Percentiles rank a stretch among this genome's conserved stretches.
phyloP scores from a whole-genome alignment of 2,888 invertebrate genomes.

The Zaprionus obscuricornis region DNA sequence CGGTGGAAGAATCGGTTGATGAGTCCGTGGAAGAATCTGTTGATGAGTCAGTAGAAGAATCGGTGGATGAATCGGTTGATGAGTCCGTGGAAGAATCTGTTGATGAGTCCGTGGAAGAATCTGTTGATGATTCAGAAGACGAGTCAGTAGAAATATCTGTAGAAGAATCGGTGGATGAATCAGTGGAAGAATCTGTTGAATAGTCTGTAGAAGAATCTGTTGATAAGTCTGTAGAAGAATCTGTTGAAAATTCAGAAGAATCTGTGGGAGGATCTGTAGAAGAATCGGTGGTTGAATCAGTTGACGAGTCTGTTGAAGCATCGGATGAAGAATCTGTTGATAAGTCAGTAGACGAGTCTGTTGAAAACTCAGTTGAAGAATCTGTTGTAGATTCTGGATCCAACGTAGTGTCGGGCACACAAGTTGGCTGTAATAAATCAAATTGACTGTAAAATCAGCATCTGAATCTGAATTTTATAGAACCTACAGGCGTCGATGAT shows the following conservation, averaged over 20 bases:
- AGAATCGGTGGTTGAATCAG: not conserved
- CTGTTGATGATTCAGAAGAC: not conserved
- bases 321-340: not conserved
- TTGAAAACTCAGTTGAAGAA: too few species aligned
- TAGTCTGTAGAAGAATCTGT: slow-evolving; percentile 6
- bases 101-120: not conserved
- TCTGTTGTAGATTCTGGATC: not conserved
- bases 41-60: slow-evolving; percentile 9
- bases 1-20: slow-evolving; percentile 16
- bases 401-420: slow-evolving; percentile 4
- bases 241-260: not conserved
- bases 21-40: slow-evolving; percentile 6
- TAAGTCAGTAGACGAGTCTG: slow-evolving; percentile 2
- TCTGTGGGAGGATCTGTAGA: not conserved
- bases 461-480: not conserved
- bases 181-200: not conserved
- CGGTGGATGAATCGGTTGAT: slow-evolving; percentile 1
- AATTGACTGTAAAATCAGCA: not conserved
- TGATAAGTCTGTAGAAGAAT: not conserved
- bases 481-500: slow-evolving; percentile 36
- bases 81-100: slow-evolving; percentile 11
- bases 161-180: not conserved
- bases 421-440: slow-evolving; percentile 37
- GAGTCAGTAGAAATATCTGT: slow-evolving; percentile 8
- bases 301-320: not conserved